Conservation (phyloP, 2,113 vertebrate genomes). For the Colossoma macropomum region DNA sequence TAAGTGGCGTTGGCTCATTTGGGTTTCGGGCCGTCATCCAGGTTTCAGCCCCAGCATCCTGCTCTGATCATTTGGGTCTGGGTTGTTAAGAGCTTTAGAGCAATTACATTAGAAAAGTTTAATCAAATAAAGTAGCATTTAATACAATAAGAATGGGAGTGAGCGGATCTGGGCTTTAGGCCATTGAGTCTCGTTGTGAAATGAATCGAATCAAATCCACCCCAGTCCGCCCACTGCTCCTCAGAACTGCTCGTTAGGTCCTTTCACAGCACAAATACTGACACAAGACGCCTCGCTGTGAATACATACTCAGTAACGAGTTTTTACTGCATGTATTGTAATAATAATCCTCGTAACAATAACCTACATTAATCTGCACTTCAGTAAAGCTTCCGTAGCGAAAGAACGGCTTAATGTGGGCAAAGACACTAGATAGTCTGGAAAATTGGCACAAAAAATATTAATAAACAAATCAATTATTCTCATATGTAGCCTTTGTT, state of each 20-base stretch:
- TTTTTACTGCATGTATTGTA: not conserved
- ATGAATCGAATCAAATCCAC: constrained; percentile 3
- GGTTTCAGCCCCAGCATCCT: not conserved
- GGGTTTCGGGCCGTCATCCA: not conserved
- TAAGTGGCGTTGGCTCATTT: not conserved
- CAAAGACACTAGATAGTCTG: too few species aligned
- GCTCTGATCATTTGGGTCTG: constrained; percentile 4
- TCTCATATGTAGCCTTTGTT: not conserved
- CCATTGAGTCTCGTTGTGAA: constrained; percentile 33
- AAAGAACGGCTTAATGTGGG: not conserved
- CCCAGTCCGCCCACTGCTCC: not conserved
- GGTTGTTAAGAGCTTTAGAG: constrained; percentile 16
- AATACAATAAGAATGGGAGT: constrained; percentile 21
- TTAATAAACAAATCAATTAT: not conserved
- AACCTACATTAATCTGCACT: not conserved
- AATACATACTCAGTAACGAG: not conserved
- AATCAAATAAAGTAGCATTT: constrained; percentile 31
- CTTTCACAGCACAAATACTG: not conserved
- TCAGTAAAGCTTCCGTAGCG: not conserved
- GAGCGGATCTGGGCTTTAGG: constrained; percentile 12
- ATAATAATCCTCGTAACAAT: not conserved
- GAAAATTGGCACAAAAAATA: not conserved
- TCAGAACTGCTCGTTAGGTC: not conserved
- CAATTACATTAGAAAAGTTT: constrained; percentile 12
- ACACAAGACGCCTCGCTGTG: not conserved